Evolutionary conservation across 30 jellyfish, hydroid and myxozoan genomes (phyloP), one percentile per base, ranked within the genome.

Genomic region (Aurelia sp.): DNA sequence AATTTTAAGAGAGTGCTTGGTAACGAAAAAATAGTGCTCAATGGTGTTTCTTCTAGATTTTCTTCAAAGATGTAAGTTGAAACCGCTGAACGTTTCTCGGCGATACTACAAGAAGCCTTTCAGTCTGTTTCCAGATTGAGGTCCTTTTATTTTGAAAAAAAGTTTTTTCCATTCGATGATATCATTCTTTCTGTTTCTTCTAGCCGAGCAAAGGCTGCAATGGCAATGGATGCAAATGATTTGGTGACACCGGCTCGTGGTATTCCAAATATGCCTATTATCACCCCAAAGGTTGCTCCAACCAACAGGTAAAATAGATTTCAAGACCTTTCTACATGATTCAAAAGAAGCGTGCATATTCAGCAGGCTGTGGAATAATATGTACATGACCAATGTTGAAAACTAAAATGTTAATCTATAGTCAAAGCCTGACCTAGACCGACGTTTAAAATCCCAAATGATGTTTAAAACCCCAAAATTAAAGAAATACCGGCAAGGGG

Each of bases 201-300:
- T 33, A 84, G 93, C 55, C 62, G 87, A 5, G 93, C 93, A 21
- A 61, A 55, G 3, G 93, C 88, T 27, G 79, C 73, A 21, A 44
- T 81, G 5, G 20, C 64, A 44, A 44, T 44, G 55, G 55, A 44
- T 44, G 55, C 55, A 44, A 44, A 44, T 40, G 72, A 70, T n/a
- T 4, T 71, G 50, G 80, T 22, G 30, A 82, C 92, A 9, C 92
- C 92, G 0, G 85, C 85, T 33, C 55, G 20, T 27, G 51, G 51
- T 30, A 44, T 44, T 44, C 51, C 16, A 6, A 18, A 73, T 9
- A 72, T 66, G 24, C 88, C 93, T 19, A 33, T 84, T 4, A 73
- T 84, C 17, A 73, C 93, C 13, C 93, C 93, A 4, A 84, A 84
- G 64, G 79, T 84, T 65, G 86, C 77, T 5, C 93, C 93, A 60